Conservation (phyloP, 2,888 invertebrate genomes). For the Altica lythri region DNA sequence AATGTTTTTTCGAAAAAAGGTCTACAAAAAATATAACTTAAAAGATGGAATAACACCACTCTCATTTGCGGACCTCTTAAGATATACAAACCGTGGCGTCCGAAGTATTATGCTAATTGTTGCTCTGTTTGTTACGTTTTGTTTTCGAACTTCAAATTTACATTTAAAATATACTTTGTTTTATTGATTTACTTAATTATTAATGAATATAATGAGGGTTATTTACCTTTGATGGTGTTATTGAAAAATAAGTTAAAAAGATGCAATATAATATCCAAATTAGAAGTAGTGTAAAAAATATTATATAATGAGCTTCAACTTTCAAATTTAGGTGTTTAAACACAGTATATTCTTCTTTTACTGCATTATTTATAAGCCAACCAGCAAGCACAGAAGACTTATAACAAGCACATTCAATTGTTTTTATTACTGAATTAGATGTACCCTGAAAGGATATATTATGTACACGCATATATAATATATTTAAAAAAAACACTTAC, state of each 20-base stretch:
- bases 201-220: neutral
- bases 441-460: slow-evolving; percentile 28
- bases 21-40: no score
- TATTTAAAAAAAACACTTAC: no score
- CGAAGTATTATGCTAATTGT: no score
- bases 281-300: slow-evolving; percentile 35
- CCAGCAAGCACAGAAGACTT: slow-evolving; percentile 35
- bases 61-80: no score
- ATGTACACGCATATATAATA: no score
- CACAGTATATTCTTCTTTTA: slow-evolving; percentile 32
- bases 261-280: slow-evolving; percentile 36
- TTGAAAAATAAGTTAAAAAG: slow-evolving; percentile 28
- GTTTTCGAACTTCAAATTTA: no score
- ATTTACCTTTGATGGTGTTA: slow-evolving; percentile 8
- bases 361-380: slow-evolving; percentile 30
- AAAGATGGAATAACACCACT: no score
- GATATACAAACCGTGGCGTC: no score
- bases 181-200: no score
- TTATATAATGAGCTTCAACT: slow-evolving; percentile 35
- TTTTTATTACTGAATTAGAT: slow-evolving; percentile 2
- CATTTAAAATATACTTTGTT: no score
- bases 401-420: slow-evolving; percentile 37
- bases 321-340: slow-evolving; percentile 31
- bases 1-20: no score
- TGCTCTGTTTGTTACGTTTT: no score